These are phyloP conservation scores for Calyptommatus sinebrachiatus DNA, from an alignment of 2,113 vertebrate genomes.

Conservation along the genomic window DNA sequence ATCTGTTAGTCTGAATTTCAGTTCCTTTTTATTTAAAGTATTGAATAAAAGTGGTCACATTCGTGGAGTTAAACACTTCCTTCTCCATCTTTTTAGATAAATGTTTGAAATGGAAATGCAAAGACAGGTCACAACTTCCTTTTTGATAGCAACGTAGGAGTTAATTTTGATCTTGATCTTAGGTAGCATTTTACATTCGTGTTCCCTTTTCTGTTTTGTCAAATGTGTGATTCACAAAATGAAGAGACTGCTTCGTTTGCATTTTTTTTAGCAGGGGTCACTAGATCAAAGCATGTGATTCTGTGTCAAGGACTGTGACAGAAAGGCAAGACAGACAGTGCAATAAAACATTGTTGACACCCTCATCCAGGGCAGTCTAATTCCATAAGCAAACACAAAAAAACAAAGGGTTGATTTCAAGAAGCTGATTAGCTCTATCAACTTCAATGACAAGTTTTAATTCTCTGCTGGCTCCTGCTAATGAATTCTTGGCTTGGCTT, in stretches of 20 bases:
- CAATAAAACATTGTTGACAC: slow-evolving; percentile 44
- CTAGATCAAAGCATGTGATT: slow-evolving; percentile 11
- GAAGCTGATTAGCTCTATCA: neutral
- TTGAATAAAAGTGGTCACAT: neutral
- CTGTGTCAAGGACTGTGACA: slow-evolving; percentile 6
- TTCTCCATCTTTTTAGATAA: neutral
- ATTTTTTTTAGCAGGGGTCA: slow-evolving; percentile 20
- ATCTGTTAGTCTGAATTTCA: neutral
- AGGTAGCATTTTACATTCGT: neutral
- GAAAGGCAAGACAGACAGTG: slow-evolving; percentile 25
- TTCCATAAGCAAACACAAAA: slow-evolving; percentile 34
- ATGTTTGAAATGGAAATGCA: neutral
- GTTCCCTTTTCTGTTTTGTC: neutral
- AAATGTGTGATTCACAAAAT: neutral
- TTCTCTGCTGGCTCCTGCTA: neutral
- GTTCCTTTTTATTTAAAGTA: neutral
- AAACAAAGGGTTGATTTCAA: neutral
- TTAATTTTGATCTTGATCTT: neutral
- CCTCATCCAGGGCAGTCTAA: neutral
- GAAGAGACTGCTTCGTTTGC: neutral
- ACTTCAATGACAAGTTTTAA: neutral
- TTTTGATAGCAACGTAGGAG: neutral
- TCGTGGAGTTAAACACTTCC: neutral
- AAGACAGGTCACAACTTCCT: too few species aligned
- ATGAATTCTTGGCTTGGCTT: slow-evolving; percentile 27